phyloP scores from a whole-genome alignment of 2,113 vertebrate genomes.

The Anthoscopus minutus region DNA sequence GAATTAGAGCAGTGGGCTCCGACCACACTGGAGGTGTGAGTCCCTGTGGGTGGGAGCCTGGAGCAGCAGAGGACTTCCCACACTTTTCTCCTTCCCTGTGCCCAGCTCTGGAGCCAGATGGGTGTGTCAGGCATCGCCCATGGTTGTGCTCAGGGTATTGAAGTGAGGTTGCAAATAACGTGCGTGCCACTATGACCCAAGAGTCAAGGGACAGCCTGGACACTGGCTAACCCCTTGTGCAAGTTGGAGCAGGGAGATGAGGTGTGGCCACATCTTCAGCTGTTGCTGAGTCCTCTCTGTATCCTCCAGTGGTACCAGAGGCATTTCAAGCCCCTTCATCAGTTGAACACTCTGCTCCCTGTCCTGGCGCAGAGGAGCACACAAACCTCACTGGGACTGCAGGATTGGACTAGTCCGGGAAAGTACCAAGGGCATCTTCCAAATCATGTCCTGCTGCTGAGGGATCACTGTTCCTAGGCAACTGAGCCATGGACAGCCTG shows the following conservation, averaged over 20 bases:
- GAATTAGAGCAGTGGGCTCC: not conserved
- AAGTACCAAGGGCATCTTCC: not conserved
- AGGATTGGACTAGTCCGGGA: not conserved
- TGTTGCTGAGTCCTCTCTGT: not conserved
- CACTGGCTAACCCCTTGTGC: not conserved
- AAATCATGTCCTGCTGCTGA: not conserved
- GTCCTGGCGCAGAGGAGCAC: not conserved
- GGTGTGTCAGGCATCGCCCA: not conserved
- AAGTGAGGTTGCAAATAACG: not conserved
- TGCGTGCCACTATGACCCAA: not conserved
- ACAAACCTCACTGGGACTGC: not conserved
- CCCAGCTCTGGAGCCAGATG: not conserved
- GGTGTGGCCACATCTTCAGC: conserved; percentile 19
- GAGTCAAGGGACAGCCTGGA: not conserved
- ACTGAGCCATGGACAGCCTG: not conserved
- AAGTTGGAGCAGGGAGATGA: not conserved
- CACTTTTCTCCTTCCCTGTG: not conserved
- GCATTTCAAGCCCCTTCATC: not conserved
- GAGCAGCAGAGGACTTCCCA: not conserved
- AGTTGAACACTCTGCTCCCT: rapidly evolving
- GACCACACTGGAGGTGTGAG: not conserved
- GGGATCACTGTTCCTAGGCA: not conserved
- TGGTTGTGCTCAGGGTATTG: not conserved
- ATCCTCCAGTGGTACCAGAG: not conserved
- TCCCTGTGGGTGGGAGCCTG: not conserved